These are phyloP conservation scores for Neostethus bicornis DNA, from an alignment of 2,797 vertebrate genomes.

Conservation along the genomic window DNA sequence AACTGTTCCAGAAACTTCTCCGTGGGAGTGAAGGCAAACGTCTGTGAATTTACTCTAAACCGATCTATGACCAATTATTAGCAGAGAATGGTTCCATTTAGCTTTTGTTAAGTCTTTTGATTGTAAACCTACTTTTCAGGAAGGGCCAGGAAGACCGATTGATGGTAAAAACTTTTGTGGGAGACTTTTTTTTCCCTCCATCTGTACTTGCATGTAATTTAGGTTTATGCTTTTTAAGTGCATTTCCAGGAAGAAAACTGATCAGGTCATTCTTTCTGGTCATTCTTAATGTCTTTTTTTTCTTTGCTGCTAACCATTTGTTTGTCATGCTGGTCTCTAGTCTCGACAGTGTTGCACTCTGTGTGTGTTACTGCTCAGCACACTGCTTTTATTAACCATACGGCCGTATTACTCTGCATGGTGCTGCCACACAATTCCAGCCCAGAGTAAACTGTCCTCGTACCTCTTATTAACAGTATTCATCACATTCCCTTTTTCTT, in stretches of 20 bases:
- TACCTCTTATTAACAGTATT: constrained; percentile 71
- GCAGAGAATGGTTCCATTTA: constrained; percentile 47
- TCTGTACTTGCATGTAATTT: constrained; percentile 68
- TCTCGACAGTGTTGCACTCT: constrained; percentile 46
- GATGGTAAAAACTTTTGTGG: constrained; percentile 68
- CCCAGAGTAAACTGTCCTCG: constrained; percentile 54
- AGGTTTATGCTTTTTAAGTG: constrained; percentile 63
- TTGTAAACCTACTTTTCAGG: constrained; percentile 71
- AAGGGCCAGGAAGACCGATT: constrained; percentile 61
- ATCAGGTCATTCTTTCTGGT: constrained; percentile 67
- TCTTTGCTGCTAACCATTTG: constrained; percentile 77
- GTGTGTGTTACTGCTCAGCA: constrained; percentile 45
- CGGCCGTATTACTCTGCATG: constrained; percentile 75
- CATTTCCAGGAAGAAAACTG: constrained; percentile 59
- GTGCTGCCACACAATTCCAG: constrained; percentile 58
- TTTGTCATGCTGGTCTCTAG: constrained; percentile 55
- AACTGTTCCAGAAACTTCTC: constrained; percentile 36
- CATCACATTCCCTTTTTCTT: constrained; percentile 31
- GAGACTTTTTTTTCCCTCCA: constrained; percentile 38
- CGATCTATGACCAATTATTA: constrained; percentile 34
- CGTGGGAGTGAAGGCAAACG: constrained; percentile 45
- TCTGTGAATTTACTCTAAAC: constrained; percentile 65
- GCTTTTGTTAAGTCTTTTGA: constrained; percentile 68
- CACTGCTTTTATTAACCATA: constrained; percentile 70
- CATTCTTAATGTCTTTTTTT: constrained; percentile 63